phyloP scores from a whole-genome alignment of 2,888 invertebrate genomes.

The Andrena bicolor region DNA sequence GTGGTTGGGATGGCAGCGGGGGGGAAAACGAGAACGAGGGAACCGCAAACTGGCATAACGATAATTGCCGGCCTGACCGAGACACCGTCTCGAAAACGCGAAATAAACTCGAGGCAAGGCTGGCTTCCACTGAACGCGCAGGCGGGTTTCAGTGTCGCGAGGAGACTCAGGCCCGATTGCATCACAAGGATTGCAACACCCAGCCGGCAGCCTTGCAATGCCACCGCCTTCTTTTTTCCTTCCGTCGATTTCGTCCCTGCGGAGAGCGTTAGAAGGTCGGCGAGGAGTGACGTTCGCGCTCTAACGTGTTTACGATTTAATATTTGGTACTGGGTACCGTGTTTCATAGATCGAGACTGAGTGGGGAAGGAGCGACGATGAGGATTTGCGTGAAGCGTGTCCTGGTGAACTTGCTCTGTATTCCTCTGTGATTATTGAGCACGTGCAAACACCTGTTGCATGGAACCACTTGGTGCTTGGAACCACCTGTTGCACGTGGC shows the following conservation, averaged over 20 bases:
- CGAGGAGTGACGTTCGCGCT: not conserved
- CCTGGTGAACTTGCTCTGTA: too few relatives aligned
- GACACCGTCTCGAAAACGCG: slow-evolving; percentile 10
- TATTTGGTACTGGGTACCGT: too few relatives aligned
- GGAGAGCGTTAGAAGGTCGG: slow-evolving; percentile 9
- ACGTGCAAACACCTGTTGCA: too few relatives aligned
- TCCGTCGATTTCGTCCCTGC: slow-evolving; percentile 21
- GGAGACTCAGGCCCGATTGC: slow-evolving; percentile 57
- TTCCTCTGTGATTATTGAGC: too few relatives aligned
- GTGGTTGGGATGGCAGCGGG: not conserved
- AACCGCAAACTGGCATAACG: slow-evolving; percentile 7
- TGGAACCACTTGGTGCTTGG: too few relatives aligned
- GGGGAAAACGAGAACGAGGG: not conserved
- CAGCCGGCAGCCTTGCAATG: slow-evolving; percentile 70
- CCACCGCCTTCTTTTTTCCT: slow-evolving; percentile 52
- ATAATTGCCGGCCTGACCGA: slow-evolving; percentile 2
- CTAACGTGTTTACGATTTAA: too few relatives aligned
- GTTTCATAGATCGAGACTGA: too few relatives aligned
- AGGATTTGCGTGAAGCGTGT: too few relatives aligned
- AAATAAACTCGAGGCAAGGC: slow-evolving; percentile 34
- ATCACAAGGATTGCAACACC: slow-evolving; percentile 68
- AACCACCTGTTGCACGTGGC: too few relatives aligned
- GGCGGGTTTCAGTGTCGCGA: slow-evolving; percentile 57
- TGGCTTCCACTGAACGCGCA: slow-evolving; percentile 40
- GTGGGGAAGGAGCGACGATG: too few relatives aligned